phyloP scores from a whole-genome alignment of 2,797 vertebrate species.

The Cossypha caffra region DNA sequence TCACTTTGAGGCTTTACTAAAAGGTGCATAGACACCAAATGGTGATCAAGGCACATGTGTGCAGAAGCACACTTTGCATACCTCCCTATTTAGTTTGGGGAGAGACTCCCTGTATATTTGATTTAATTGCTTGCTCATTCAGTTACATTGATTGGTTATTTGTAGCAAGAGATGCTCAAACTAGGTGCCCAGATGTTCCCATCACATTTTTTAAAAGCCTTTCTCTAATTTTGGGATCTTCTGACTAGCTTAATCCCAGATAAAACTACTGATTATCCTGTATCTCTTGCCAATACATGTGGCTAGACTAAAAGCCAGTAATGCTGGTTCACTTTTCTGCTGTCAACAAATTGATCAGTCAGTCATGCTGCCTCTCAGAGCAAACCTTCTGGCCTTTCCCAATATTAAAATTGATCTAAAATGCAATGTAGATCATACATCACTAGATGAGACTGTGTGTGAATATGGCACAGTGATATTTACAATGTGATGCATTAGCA shows the following conservation, averaged over 20 bases:
- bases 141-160: neutral
- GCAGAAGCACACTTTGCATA: neutral
- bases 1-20: neutral
- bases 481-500: neutral
- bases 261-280: neutral
- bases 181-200: neutral
- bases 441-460: neutral
- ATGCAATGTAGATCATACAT: neutral
- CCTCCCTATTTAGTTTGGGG: neutral
- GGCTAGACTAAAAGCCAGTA: slow-evolving; percentile 2
- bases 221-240: slow-evolving; percentile 13
- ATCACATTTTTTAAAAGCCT: neutral
- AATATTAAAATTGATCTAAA: slow-evolving; percentile 47
- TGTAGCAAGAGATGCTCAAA: neutral
- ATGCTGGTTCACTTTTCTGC: neutral
- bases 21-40: neutral
- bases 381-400: slow-evolving; percentile 20
- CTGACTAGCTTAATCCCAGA: neutral
- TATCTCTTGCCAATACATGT: neutral
- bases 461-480: neutral
- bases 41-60: neutral
- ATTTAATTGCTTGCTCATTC: neutral
- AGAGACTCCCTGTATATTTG: neutral
- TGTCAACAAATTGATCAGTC: slow-evolving; percentile 29
- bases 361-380: neutral